A percentile compares a stretch with the other conserved stretches of the same genome.
Conservation (phyloP, 1,140 invertebrate genomes). For the Tetramorium parvispinum region DNA sequence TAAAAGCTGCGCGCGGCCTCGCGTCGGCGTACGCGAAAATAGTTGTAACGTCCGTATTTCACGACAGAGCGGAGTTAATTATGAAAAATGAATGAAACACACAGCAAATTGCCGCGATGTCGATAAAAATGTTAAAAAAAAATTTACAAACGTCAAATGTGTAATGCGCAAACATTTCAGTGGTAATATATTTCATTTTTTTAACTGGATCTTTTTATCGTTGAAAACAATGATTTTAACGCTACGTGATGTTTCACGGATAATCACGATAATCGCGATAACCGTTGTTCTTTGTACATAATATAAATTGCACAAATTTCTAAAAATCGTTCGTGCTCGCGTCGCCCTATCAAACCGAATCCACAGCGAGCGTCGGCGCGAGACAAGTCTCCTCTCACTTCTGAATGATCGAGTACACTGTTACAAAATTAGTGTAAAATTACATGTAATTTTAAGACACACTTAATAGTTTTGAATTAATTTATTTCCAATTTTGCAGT, state of each 20-base stretch:
- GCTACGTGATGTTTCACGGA: neutral
- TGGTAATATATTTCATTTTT: neutral
- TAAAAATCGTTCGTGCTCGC: neutral
- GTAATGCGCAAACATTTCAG: neutral
- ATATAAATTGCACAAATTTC: slow-evolving; percentile 16
- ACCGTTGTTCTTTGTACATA: neutral
- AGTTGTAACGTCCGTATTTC: slow-evolving; percentile 10
- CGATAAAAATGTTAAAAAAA: neutral
- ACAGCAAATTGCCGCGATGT: neutral
- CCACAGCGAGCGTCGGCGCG: neutral
- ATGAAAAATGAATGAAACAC: neutral
- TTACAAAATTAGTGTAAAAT: no score
- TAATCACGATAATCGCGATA: neutral
- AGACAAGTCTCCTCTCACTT: neutral
- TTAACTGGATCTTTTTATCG: no score
- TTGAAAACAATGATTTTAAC: neutral
- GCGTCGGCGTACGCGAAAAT: slow-evolving; percentile 11
- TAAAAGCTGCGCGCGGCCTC: neutral
- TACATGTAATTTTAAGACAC: no score
- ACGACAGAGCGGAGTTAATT: slow-evolving; percentile 10
- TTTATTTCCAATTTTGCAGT: no score
- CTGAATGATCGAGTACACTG: no score
- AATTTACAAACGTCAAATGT: neutral
- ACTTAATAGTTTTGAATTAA: no score
- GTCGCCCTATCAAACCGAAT: neutral